Conservation (phyloP, 2,888 invertebrate species). For the Melinaea marsaeus region DNA sequence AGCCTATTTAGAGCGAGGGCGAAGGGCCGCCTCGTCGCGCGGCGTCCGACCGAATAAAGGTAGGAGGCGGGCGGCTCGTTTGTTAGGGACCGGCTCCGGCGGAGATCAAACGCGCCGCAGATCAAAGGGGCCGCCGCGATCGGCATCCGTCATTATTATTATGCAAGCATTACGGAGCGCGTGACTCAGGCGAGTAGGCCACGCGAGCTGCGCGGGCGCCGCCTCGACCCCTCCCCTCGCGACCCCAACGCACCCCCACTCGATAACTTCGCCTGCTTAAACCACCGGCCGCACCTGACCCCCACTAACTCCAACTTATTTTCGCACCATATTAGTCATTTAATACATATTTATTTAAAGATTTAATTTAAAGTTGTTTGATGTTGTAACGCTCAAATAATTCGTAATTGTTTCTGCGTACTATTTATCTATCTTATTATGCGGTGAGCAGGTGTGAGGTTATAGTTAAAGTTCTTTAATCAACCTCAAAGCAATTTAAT, state of each 20-base stretch:
- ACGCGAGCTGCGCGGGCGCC: conserved; percentile 74
- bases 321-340: conserved; percentile 44
- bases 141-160: conserved; percentile 79
- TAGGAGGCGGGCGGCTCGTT: conserved; percentile 70
- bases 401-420: conserved; percentile 1
- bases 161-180: conserved; percentile 78
- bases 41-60: conserved; percentile 76
- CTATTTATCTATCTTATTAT: neutral
- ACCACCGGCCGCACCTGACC: neutral
- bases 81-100: conserved; percentile 73
- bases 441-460: neutral
- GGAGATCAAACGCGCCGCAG: conserved; percentile 75
- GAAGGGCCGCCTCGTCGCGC: conserved; percentile 69
- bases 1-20: conserved; percentile 76
- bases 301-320: conserved; percentile 26
- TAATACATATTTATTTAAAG: conserved; percentile 42
- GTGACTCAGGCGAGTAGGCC: conserved; percentile 76
- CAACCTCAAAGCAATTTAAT: too few species aligned
- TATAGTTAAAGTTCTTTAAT: neutral
- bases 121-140: conserved; percentile 78
- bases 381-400: conserved; percentile 28
- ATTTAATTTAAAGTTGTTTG: conserved; percentile 44
- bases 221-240: conserved; percentile 43
- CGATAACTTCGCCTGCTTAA: neutral
- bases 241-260: conserved; percentile 39